Percentiles rank a stretch among this genome's conserved stretches.
Conservation (phyloP, 2,888 invertebrate species). For the Plagodis dolabraria region DNA sequence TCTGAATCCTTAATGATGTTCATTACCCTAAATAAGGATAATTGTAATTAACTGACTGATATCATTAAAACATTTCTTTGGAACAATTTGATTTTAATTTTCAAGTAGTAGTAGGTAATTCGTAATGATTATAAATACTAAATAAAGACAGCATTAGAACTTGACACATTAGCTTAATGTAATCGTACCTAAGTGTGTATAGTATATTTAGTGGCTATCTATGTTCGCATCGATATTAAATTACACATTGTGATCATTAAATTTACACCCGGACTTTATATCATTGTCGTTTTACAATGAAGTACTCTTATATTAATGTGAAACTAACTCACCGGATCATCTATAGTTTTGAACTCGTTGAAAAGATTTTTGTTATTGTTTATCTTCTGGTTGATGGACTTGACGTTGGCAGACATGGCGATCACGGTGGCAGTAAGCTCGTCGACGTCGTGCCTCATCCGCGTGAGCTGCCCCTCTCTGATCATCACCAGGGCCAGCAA, state of each 20-base stretch:
- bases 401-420: conserved; percentile 65
- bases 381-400: conserved; percentile 67
- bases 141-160: not conserved
- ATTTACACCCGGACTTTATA: conserved; percentile 34
- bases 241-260: conserved; percentile 22
- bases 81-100: too few relatives aligned
- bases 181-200: conserved; percentile 6
- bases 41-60: too few relatives aligned
- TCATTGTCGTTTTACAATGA: conserved; percentile 21
- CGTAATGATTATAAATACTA: too few relatives aligned
- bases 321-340: conserved; percentile 70
- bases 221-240: conserved; percentile 3
- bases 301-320: not conserved
- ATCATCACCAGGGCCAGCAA: conserved; percentile 67
- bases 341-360: conserved; percentile 67
- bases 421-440: conserved; percentile 71
- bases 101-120: too few relatives aligned
- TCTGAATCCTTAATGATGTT: conserved; percentile 23
- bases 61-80: not conserved
- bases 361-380: conserved; percentile 63
- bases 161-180: conserved; percentile 11
- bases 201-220: not conserved
- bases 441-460: conserved; percentile 66
- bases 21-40: not conserved
- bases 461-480: conserved; percentile 66